Conservation (phyloP, 1,140 invertebrate genomes). For the Nymphalis io region DNA sequence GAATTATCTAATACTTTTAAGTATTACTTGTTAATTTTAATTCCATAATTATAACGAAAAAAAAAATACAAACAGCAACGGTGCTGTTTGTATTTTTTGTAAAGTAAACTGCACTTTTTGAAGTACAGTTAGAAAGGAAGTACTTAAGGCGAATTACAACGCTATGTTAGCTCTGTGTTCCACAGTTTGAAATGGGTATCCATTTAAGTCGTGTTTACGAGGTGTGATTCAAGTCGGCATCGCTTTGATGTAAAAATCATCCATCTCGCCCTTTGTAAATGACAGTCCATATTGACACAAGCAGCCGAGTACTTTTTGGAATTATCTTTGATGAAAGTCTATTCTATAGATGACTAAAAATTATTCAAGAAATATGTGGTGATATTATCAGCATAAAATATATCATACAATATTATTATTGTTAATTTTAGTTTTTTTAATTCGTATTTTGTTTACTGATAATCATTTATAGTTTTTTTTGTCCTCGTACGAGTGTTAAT, state of each 20-base stretch:
- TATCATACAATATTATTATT: no score
- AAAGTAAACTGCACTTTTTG: background rate
- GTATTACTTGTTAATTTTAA: no score
- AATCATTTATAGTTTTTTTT: no score
- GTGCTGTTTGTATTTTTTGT: no score
- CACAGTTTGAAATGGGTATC: slow-evolving; percentile 39
- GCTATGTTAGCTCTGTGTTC: slow-evolving; percentile 31
- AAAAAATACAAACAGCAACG: background rate
- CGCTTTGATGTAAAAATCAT: slow-evolving; percentile 75
- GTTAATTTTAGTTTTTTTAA: no score
- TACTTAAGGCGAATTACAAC: slow-evolving; percentile 34
- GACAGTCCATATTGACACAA: slow-evolving; percentile 64
- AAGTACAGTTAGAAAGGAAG: slow-evolving; percentile 23
- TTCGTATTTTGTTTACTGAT: no score
- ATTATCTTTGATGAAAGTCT: slow-evolving; percentile 40
- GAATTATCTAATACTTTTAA: no score
- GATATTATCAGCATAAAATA: no score
- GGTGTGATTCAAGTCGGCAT: slow-evolving; percentile 58
- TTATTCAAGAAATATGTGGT: no score
- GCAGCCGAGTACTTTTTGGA: slow-evolving; percentile 42
- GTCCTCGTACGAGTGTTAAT: no score
- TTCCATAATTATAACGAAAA: background rate
- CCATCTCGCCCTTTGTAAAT: slow-evolving; percentile 52
- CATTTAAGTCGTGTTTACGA: slow-evolving; percentile 56
- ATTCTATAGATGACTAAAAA: slow-evolving; percentile 15